Conservation (phyloP, 2,113 vertebrate genomes). For the Cephalopholis sonnerati region DNA sequence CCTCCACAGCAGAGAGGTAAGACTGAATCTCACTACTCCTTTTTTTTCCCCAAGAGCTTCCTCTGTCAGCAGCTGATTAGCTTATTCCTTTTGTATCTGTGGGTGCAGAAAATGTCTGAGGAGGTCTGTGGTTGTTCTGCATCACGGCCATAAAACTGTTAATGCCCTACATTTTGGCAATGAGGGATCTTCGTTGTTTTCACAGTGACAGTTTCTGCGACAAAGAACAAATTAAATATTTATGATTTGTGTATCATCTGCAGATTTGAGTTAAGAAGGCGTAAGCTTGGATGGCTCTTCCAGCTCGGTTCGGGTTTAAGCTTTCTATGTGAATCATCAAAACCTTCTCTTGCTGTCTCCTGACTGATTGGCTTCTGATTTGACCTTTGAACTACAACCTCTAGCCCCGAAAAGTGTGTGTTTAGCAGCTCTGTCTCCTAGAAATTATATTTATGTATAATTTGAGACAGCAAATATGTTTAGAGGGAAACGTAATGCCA, state of each 20-base stretch:
- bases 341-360: background rate
- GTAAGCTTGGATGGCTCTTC: background rate
- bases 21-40: constrained; percentile 24
- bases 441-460: too few relatives aligned
- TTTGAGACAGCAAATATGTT: too few relatives aligned
- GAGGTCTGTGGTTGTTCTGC: constrained; percentile 35
- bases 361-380: background rate
- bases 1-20: constrained; percentile 87
- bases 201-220: background rate
- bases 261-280: background rate
- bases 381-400: constrained; percentile 12
- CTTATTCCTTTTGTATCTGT: constrained; percentile 30
- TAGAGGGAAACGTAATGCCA: too few relatives aligned
- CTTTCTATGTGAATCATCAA: background rate
- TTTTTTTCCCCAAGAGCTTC: background rate
- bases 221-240: background rate
- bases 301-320: background rate
- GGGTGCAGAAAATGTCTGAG: constrained; percentile 17
- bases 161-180: background rate
- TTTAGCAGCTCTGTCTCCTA: background rate
- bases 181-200: constrained; percentile 6
- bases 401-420: background rate
- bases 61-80: constrained; percentile 23
- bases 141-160: constrained; percentile 5
- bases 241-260: background rate